These are phyloP conservation scores for Andrena bucephala DNA, from an alignment of 2,888 invertebrate genomes.

Conservation along the genomic window DNA sequence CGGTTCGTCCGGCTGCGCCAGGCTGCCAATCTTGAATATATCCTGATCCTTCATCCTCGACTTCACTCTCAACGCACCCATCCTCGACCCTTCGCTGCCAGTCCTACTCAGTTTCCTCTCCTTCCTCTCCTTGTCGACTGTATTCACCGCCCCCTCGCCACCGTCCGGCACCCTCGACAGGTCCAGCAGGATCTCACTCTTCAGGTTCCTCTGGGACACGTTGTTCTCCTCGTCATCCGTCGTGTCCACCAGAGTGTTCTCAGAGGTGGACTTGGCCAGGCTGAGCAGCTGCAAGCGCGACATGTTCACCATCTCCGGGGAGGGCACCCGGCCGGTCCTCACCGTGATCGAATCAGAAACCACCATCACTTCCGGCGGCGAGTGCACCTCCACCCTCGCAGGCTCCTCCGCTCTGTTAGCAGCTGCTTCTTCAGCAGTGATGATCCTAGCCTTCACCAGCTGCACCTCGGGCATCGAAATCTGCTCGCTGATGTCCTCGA, in stretches of 20 bases:
- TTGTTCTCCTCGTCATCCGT: conserved; percentile 67
- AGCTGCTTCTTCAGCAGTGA: conserved; percentile 80
- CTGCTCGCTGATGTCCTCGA: conserved; percentile 68
- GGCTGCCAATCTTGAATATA: conserved; percentile 55
- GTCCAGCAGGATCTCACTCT: conserved; percentile 84
- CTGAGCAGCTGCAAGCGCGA: conserved; percentile 58
- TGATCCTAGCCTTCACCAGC: conserved; percentile 77
- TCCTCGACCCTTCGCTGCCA: conserved; percentile 72
- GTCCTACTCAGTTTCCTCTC: conserved; percentile 69
- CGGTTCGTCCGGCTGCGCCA: conserved; percentile 68
- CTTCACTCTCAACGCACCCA: conserved; percentile 13
- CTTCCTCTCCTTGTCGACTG: conserved; percentile 42
- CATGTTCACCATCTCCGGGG: conserved; percentile 54
- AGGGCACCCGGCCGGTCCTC: conserved; percentile 43
- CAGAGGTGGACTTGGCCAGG: conserved; percentile 76
- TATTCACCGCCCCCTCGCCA: conserved; percentile 83
- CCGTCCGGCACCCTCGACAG: conserved; percentile 84
- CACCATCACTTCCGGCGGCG: conserved; percentile 81
- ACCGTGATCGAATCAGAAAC: conserved; percentile 43
- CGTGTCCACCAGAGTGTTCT: conserved; percentile 69
- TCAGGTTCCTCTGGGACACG: conserved; percentile 83
- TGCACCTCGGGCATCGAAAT: conserved; percentile 70
- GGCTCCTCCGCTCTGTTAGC: conserved; percentile 82
- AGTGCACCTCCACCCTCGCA: conserved; percentile 67
- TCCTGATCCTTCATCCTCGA: conserved; percentile 28